These are phyloP conservation scores for Drosophila meridiana DNA, from an alignment of 2,888 invertebrate species.

Conservation along the genomic window DNA sequence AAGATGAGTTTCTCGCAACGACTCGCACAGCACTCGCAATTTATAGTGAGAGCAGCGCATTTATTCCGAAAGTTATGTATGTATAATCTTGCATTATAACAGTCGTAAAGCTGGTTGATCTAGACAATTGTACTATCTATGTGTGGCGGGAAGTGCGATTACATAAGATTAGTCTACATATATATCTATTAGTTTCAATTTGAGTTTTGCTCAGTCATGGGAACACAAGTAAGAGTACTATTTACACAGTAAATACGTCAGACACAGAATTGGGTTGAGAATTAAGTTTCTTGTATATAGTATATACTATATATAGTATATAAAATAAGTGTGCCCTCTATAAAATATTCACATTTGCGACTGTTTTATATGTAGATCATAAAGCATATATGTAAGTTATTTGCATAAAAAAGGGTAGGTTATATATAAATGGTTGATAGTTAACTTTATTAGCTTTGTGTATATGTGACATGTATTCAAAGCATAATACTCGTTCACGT, in stretches of 20 bases:
- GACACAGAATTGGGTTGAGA: slow-evolving; percentile 1
- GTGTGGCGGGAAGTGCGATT: slow-evolving; percentile 8
- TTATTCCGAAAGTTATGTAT: not conserved
- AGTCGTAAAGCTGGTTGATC: slow-evolving; percentile 20
- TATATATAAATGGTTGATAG: not conserved
- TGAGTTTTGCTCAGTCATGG: slow-evolving; percentile 20
- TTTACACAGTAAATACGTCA: not conserved
- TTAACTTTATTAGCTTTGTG: slow-evolving; percentile 6
- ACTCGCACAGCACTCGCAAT: slow-evolving; percentile 17
- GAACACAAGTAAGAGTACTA: slow-evolving; percentile 19
- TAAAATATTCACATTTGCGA: slow-evolving; percentile 22
- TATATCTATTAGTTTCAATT: not conserved
- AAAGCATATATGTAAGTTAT: slow-evolving; percentile 29
- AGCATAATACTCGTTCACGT: too few relatives aligned
- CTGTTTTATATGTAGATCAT: slow-evolving; percentile 25
- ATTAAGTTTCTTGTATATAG: not conserved
- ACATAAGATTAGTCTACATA: not conserved
- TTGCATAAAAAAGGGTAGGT: slow-evolving; percentile 23
- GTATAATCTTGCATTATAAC: slow-evolving; percentile 16
- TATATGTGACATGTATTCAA: not conserved
- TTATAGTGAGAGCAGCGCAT: slow-evolving; percentile 39
- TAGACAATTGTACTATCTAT: slow-evolving; percentile 34
- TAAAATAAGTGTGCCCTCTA: slow-evolving; percentile 15
- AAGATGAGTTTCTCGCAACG: slow-evolving; percentile 24
- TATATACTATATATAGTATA: not conserved